These are phyloP conservation scores for Scortum barcoo DNA, from an alignment of 2,113 vertebrate species.

Conservation along the genomic window DNA sequence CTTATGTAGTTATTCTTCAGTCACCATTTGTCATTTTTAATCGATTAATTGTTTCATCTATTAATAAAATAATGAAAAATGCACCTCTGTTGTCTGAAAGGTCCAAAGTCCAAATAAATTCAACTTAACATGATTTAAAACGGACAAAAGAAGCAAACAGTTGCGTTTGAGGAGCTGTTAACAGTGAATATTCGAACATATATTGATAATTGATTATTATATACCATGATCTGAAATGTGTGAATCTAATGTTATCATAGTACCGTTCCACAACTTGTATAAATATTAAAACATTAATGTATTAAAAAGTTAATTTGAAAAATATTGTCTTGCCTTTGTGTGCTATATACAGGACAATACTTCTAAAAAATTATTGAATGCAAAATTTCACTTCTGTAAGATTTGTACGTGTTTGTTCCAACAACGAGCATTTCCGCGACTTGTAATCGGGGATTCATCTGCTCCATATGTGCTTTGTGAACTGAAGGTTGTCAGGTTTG, in stretches of 20 bases:
- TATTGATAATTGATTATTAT: not conserved
- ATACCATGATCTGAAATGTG: no score
- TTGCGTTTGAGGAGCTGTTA: not conserved
- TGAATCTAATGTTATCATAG: no score
- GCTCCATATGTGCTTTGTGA: conserved; percentile 30
- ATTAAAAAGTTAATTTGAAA: no score
- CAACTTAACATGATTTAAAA: not conserved
- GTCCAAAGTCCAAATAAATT: not conserved
- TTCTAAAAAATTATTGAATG: no score
- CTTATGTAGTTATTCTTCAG: not conserved
- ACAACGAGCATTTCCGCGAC: not conserved
- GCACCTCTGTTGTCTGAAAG: not conserved
- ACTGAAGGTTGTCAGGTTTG: conserved; percentile 9
- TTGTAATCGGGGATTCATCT: not conserved
- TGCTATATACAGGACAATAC: no score
- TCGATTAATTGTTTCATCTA: not conserved
- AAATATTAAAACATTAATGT: no score
- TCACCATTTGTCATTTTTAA: not conserved
- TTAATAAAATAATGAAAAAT: no score
- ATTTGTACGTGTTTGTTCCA: not conserved
- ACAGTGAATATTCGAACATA: not conserved
- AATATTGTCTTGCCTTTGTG: no score
- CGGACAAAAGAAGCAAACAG: not conserved
- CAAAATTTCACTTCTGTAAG: not conserved
- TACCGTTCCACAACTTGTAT: no score